Evolutionary conservation across 2,797 vertebrate genomes (phyloP), one percentile per base, ranked within the genome.

Genomic region (Poeciliopsis gracilis): DNA sequence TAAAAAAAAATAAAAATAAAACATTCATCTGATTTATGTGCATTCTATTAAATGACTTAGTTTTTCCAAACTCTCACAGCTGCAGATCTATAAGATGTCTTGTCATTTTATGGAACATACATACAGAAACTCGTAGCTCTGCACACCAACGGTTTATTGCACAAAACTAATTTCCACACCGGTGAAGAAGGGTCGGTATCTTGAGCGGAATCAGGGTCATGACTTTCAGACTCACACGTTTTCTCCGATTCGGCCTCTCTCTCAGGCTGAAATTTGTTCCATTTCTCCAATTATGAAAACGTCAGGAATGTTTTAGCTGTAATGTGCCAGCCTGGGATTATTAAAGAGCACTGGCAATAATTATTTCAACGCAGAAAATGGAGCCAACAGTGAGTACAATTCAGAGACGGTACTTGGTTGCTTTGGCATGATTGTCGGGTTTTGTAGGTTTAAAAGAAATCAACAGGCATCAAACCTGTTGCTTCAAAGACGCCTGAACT

Each of bases 401-500:
- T 1, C 36, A 85, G 76, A 84, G 83, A 78, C 43, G 18, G 83
- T 80, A 43, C 30, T 53, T 47, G 53, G 36, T 69, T 73, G 82
- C 80, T 88, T 4, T 75, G 8, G 25, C 47, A 67, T 61, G 51
- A 41, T n/a, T 79, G 46, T 82, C 13, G n/a, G 6, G 13, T 38
- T 23, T 25, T 67, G 63, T 13, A 67, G 20, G 20, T 84, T 77
- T 66, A 43, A 53, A 53, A 25, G 2, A 51, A 87, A 75, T 83
- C 94, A 90, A 90, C 94, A 96, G 87, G 93, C 94, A 88, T 87
- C 80, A 83, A 79, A 95, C 95, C 90, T 96, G 95, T 96, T 96
- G 94, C 92, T 73, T 57, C 77, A 82, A 15, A 76, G 36, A 20
- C 51, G 33, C 45, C 74, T 1, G 36, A 71, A 79, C 69, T 59